Conservation (phyloP, 2,888 invertebrate genomes). For the Reticulitermes lucifugus region DNA sequence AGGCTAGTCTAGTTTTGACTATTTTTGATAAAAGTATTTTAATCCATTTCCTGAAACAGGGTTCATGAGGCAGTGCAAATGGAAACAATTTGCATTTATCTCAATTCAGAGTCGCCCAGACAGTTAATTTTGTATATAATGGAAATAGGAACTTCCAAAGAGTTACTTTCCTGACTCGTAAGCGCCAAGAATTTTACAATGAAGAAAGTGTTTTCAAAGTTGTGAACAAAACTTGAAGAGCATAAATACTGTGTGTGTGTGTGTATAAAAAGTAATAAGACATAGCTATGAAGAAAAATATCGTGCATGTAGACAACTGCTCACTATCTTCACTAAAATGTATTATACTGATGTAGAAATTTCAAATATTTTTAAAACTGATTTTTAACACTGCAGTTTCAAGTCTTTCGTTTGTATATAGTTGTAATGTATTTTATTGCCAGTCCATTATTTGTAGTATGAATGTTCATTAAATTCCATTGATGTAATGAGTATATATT, state of each 20-base stretch:
- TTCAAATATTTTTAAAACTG: neutral
- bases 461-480: neutral
- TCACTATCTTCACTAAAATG: neutral
- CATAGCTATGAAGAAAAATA: neutral
- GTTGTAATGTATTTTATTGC: constrained; percentile 6
- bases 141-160: neutral
- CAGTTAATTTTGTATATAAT: neutral
- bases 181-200: neutral
- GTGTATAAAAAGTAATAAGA: neutral
- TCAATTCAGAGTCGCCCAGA: neutral
- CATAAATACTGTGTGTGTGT: neutral
- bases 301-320: neutral
- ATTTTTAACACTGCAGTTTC: neutral
- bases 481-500: neutral
- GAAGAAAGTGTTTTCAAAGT: neutral
- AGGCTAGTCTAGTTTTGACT: neutral
- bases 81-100: neutral
- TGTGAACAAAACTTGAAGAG: neutral
- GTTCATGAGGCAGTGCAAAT: neutral
- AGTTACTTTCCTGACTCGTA: neutral
- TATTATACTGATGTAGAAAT: neutral
- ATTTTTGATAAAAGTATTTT: constrained; percentile 13
- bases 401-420: neutral
- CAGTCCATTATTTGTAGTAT: neutral
- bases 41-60: constrained; percentile 13